These are phyloP conservation scores for Promerops cafer DNA, from an alignment of 2,113 vertebrate species.

Conservation along the genomic window DNA sequence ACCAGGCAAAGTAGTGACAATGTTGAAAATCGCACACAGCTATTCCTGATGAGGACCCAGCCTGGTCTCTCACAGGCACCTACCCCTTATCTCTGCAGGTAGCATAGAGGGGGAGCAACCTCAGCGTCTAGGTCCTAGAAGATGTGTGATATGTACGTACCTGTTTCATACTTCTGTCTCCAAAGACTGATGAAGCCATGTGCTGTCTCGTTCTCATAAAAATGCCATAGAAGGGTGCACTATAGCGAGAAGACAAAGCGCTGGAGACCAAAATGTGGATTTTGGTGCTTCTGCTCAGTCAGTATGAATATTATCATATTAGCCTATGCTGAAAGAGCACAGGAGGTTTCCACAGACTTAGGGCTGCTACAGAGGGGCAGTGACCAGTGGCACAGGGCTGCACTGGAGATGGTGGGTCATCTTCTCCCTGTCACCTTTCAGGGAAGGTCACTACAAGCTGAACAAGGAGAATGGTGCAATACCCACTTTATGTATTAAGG, in stretches of 20 bases:
- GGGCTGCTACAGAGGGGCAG: background rate
- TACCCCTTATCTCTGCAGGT: background rate
- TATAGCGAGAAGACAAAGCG: background rate
- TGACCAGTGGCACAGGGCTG: background rate
- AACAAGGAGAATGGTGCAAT: background rate
- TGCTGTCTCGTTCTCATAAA: background rate
- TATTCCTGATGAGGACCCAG: background rate
- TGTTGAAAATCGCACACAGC: background rate
- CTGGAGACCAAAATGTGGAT: background rate
- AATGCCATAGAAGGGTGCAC: background rate
- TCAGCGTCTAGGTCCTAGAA: background rate
- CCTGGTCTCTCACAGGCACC: background rate
- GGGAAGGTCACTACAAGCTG: background rate
- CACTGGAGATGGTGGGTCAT: background rate
- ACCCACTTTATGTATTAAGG: fast-evolving
- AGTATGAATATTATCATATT: background rate
- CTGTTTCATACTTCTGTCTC: background rate
- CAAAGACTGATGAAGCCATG: background rate
- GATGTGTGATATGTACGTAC: background rate
- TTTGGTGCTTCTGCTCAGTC: background rate
- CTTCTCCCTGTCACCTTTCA: background rate
- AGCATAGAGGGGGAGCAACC: background rate
- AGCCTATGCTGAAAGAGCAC: background rate
- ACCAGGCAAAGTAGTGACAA: background rate
- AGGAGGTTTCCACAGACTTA: background rate